Base-by-base conservation (phyloP, 2,888 invertebrate species). In the Lathronympha strigana region DNA sequence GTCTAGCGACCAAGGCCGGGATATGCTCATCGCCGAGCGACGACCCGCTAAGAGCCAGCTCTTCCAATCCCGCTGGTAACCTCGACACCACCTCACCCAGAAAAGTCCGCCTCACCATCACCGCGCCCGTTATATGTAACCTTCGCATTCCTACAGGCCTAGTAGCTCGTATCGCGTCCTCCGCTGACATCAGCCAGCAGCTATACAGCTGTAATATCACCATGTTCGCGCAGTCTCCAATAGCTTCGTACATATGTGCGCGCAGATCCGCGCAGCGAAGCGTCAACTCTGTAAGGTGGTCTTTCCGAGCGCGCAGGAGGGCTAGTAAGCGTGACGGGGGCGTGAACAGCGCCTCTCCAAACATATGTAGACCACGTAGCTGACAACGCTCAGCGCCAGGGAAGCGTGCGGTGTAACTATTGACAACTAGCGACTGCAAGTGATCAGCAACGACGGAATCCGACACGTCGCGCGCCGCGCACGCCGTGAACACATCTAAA, bases 71-170 rank as follows among this genome's bases (percentile, higher is more conserved):
- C 0, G 33, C 25, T 4, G 62, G 64, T 0, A 78, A 43, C 0
- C 55, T 23, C 4, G 19, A 8, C 19, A 72, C 76, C 19, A 72
- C 70, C 38, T 72, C 71, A 5, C 67, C 64, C 13, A 78, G 75
- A 38, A 4, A 11, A 15, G 1, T 17, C 38, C 2, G 74, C 73
- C 76, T 68, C 21, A 80, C 72, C 71, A 78, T 67, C 4, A 71
- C 69, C 1, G 78, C 71, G 9, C 80, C 81, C 8, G 82, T 80
- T 4, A 81, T 13, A 61, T 82, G 82, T 5, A 82, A 68, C 0
- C 71, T 62, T 3, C 68, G 70, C 47, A 82, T 67, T 0, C 64
- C 50, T 15, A 40, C 57, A 1, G 73, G 73, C 13, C 68, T 49
- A 2, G 68, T 62, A 8, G 73, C 60, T 17, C 53, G 31, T 31